Evolutionary conservation across 2,888 invertebrate species (phyloP).

Genomic region (Venustoraphidia nigricollis): DNA sequence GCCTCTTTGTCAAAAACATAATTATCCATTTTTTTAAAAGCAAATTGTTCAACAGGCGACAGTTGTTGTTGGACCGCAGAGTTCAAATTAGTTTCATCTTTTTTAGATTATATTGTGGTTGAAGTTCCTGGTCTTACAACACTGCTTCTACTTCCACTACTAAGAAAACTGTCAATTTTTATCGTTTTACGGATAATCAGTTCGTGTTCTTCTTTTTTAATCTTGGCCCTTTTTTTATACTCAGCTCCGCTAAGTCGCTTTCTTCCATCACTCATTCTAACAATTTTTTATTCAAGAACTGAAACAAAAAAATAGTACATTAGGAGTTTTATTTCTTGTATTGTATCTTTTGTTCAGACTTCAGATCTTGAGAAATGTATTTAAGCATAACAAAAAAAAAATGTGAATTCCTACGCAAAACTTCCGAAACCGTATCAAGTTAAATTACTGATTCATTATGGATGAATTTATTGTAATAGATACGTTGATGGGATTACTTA

Average conservation of each 20-base stretch:
- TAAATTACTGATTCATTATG: slow-evolving; percentile 2
- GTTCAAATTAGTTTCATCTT: slow-evolving; percentile 10
- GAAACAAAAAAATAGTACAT: slow-evolving; percentile 8
- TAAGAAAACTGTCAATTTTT: slow-evolving; percentile 7
- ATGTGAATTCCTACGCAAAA: slow-evolving; percentile 1
- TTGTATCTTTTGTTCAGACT: too few relatives aligned
- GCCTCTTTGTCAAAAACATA: slow-evolving; percentile 11
- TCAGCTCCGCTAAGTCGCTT: slow-evolving; percentile 8
- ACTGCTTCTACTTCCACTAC: slow-evolving; percentile 7
- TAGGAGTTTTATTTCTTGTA: slow-evolving; percentile 7
- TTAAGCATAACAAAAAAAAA: slow-evolving; percentile 3
- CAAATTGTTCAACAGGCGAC: slow-evolving; percentile 11
- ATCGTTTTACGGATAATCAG: slow-evolving; percentile 7
- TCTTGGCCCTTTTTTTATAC: slow-evolving; percentile 8
- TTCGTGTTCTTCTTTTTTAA: slow-evolving; percentile 7
- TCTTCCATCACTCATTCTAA: slow-evolving; percentile 8
- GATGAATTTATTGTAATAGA: slow-evolving; percentile 3
- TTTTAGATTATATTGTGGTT: slow-evolving; percentile 8
- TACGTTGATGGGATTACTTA: too few relatives aligned
- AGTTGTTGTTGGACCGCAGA: slow-evolving; percentile 7
- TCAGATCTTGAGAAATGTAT: slow-evolving; percentile 1
- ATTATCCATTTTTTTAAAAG: slow-evolving; percentile 10
- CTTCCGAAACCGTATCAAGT: slow-evolving; percentile 3
- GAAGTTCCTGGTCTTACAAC: slow-evolving; percentile 1
- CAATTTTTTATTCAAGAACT: slow-evolving; percentile 9